Evolutionary conservation across 2,888 invertebrate species (phyloP).

Genomic region (Ectemnius lituratus): DNA sequence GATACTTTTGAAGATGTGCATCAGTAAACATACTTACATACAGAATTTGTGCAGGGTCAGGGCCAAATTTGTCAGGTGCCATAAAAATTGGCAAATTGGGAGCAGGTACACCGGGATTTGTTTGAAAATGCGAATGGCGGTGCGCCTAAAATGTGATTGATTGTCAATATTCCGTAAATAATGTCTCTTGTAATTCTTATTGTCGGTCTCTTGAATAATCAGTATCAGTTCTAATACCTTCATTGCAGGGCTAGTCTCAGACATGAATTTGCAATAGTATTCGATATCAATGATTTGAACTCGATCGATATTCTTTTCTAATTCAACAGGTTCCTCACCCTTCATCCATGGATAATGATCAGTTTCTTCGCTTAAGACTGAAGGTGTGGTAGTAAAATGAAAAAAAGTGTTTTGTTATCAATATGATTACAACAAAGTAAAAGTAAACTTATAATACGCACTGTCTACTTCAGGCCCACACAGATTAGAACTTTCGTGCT

Average conservation of each 20-base stretch:
- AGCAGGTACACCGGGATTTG: slow-evolving; percentile 32
- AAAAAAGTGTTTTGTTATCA: too few species aligned
- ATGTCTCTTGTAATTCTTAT: not conserved
- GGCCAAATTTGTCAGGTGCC: slow-evolving; percentile 53
- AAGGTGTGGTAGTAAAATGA: too few species aligned
- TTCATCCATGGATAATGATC: slow-evolving; percentile 78
- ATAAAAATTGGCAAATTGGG: slow-evolving; percentile 57
- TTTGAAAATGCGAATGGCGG: slow-evolving; percentile 25
- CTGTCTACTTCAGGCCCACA: slow-evolving; percentile 63
- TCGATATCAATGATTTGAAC: slow-evolving; percentile 84
- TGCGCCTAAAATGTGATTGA: slow-evolving; percentile 24
- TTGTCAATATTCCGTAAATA: not conserved
- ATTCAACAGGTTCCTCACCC: slow-evolving; percentile 83
- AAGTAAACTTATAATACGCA: slow-evolving; percentile 37
- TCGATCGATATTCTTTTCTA: slow-evolving; percentile 81
- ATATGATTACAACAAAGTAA: too few species aligned
- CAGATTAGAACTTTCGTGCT: slow-evolving; percentile 31
- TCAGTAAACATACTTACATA: slow-evolving; percentile 65
- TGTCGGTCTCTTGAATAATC: too few species aligned
- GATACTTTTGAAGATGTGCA: not conserved
- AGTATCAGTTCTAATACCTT: not conserved
- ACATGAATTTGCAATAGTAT: slow-evolving; percentile 84
- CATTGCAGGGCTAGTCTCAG: not conserved
- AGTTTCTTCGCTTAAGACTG: slow-evolving; percentile 58
- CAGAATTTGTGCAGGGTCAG: slow-evolving; percentile 68